These are phyloP conservation scores for Allophyes oxyacanthae DNA, from an alignment of 2,888 invertebrate genomes.

Conservation along the genomic window DNA sequence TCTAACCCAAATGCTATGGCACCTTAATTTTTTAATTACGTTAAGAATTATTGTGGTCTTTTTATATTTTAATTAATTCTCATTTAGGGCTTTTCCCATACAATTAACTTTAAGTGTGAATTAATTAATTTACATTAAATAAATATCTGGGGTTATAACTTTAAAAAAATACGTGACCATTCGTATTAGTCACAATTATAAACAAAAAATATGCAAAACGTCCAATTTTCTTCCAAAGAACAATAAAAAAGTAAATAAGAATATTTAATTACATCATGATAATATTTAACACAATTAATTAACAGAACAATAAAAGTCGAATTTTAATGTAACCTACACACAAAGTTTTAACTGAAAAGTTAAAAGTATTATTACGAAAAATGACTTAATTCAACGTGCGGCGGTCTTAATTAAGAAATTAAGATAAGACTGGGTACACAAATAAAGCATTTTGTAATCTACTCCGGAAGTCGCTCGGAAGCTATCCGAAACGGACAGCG, in stretches of 20 bases:
- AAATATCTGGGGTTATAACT: constrained; percentile 27
- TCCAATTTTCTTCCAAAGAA: constrained; percentile 33
- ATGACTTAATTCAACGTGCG: constrained; percentile 65
- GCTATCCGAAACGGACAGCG: constrained; percentile 75
- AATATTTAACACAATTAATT: constrained; percentile 53
- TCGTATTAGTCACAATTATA: constrained; percentile 52
- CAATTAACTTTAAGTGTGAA: constrained; percentile 41
- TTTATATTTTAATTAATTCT: constrained; percentile 11
- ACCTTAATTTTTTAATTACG: no score
- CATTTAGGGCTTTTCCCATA: constrained; percentile 28
- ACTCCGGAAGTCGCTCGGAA: constrained; percentile 83
- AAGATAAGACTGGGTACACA: constrained; percentile 80
- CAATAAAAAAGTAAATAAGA: constrained; percentile 38
- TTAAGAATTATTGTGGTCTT: neutral
- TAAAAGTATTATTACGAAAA: constrained; percentile 59
- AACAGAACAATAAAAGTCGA: constrained; percentile 57
- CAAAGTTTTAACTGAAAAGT: constrained; percentile 45
- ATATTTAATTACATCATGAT: constrained; percentile 42
- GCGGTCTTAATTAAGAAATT: constrained; percentile 84
- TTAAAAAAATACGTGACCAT: constrained; percentile 25
- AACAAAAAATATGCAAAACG: constrained; percentile 53
- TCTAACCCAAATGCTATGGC: no score
- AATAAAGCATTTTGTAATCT: constrained; percentile 82
- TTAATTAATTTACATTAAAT: constrained; percentile 48
- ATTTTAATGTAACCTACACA: constrained; percentile 45